Base-by-base conservation (phyloP, 2,797 vertebrate species). In the Sciurus carolinensis region DNA sequence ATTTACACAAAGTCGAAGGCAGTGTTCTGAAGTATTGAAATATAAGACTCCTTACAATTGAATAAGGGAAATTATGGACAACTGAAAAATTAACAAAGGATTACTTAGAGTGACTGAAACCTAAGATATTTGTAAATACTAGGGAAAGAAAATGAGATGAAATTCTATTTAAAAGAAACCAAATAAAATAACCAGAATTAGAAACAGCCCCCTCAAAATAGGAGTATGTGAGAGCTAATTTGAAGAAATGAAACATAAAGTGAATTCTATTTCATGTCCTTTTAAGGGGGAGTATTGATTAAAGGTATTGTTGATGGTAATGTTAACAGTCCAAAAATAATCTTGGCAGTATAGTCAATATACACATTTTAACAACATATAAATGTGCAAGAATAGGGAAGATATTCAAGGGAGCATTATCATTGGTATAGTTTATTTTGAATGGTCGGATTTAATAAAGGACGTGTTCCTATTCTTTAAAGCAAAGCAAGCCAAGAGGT, bases 211-310 rank as follows among this genome's bases (percentile, higher is more conserved):
- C 11, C 54, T 14, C 5, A 85, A 85, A 80, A 47, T n/a, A 90
- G 64, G 24, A 85, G 18, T 2, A 30, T 88, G 10, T 57, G 88
- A 79, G 1, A 15, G 12, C 3, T 71, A 57, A 71, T 50, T 50
- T 36, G 73, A 96, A 87, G 54, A 91, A 96, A 77, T 59, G 64
- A 75, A 90, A 94, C 3, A 86, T 42, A 80, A 95, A 96, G 67
- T 67, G 36, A 81, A 87, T 47, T 44, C 50, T 75, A 66, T 81
- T 85, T 91, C 36, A 71, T 91, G 17, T 79, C 28, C 59, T 95
- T 76, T 64, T 87, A 96, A 86, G n/a, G 28, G 13, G 6, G 12
- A 3, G 3, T 88, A 83, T 72, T 67, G 36, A 71, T 67, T 83
- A 86, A 92, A 87, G 12, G 6, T 67, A 73, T 52, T 36, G 11